Evolutionary conservation across 2,888 invertebrate genomes (phyloP).

Genomic region (Acanthoscelides obtectus): DNA sequence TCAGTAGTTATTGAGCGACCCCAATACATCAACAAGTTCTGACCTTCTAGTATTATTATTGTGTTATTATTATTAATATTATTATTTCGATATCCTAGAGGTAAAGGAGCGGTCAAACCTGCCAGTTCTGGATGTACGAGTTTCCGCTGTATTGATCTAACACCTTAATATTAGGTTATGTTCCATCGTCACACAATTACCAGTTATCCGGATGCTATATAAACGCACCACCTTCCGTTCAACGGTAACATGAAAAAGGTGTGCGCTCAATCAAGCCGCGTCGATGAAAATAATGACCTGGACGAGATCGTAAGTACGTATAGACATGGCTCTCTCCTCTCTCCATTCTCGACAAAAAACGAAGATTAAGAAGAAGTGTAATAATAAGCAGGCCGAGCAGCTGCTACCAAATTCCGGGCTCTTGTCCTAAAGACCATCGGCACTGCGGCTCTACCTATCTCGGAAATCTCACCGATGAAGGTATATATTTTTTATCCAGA

Average conservation of each 20-base stretch:
- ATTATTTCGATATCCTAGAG: too few relatives aligned
- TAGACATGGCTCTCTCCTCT: not conserved
- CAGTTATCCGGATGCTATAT: not conserved
- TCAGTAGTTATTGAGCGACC: too few relatives aligned
- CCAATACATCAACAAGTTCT: too few relatives aligned
- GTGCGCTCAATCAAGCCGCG: not conserved
- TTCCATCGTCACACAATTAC: not conserved
- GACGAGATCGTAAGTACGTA: not conserved
- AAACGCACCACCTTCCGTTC: not conserved
- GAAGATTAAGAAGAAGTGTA: not conserved
- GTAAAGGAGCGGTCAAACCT: too few relatives aligned
- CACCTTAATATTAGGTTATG: too few relatives aligned
- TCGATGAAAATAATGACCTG: not conserved
- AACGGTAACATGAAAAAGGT: not conserved
- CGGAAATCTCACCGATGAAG: not conserved
- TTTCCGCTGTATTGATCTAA: too few relatives aligned
- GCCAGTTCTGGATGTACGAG: too few relatives aligned
- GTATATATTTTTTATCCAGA: conserved; percentile 1
- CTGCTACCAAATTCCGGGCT: conserved; percentile 1
- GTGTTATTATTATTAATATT: too few relatives aligned
- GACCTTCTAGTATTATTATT: too few relatives aligned
- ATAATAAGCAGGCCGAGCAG: conserved; percentile 1
- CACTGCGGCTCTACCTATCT: not conserved
- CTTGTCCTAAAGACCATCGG: not conserved
- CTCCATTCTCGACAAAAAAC: not conserved